Evolutionary conservation across 2,113 vertebrate genomes (phyloP).

Genomic region (Variabilichromis moorii): DNA sequence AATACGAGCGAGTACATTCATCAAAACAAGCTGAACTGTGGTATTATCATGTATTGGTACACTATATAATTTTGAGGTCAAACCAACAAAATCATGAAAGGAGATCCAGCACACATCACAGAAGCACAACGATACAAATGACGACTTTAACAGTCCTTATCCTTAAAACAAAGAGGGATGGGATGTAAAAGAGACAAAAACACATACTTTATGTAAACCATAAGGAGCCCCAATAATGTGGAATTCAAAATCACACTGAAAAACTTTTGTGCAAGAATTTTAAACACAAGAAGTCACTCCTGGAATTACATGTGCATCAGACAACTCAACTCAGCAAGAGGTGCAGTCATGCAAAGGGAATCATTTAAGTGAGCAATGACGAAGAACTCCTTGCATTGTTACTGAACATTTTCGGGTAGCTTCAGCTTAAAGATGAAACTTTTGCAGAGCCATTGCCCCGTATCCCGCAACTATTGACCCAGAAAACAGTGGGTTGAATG

Average conservation of each 20-base stretch:
- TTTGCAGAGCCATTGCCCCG: neutral
- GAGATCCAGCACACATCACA: neutral
- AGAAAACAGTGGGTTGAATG: neutral
- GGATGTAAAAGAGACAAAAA: neutral
- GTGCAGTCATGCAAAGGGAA: neutral
- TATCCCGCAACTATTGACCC: neutral
- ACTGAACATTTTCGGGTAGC: neutral
- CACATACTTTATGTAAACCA: neutral
- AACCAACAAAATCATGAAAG: neutral
- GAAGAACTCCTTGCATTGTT: neutral
- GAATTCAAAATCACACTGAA: neutral
- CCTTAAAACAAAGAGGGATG: neutral
- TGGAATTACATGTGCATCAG: neutral
- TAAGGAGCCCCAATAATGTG: rapidly evolving
- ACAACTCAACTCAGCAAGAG: neutral
- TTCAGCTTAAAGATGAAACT: neutral
- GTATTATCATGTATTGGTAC: neutral
- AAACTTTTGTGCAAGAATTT: neutral
- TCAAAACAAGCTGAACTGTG: neutral
- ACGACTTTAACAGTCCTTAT: neutral
- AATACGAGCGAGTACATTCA: rapidly evolving
- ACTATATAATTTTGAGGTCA: neutral
- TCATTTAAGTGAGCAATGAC: neutral
- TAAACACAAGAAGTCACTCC: neutral
- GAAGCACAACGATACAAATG: neutral